phyloP scores from a whole-genome alignment of 2,888 invertebrate genomes.

The Oeneis ivallda region DNA sequence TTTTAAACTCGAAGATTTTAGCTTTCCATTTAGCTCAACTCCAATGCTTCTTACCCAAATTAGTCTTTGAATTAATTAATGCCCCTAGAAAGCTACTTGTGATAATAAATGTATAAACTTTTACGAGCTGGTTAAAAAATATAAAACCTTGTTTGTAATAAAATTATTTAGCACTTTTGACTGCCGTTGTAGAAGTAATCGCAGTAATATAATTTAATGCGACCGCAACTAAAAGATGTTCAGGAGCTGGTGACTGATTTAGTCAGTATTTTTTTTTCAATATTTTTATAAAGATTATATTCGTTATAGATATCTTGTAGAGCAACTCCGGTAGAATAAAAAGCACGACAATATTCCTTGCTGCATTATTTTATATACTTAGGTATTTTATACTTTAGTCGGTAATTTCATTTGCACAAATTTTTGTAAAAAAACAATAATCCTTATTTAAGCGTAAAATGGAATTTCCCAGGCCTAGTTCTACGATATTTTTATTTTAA shows the following conservation, averaged over 20 bases:
- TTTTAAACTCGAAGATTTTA: not conserved
- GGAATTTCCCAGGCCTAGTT: too few relatives aligned
- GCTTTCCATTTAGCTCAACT: not conserved
- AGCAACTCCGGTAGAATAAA: too few relatives aligned
- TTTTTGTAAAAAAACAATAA: too few relatives aligned
- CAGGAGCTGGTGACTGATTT: not conserved
- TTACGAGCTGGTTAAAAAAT: conserved; percentile 32
- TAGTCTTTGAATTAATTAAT: conserved; percentile 12
- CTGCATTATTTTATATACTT: too few relatives aligned
- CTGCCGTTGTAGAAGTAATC: conserved; percentile 37
- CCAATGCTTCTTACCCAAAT: not conserved
- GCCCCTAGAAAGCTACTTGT: conserved; percentile 26
- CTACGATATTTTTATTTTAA: too few relatives aligned
- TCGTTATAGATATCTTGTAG: too few relatives aligned
- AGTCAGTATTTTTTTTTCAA: not conserved
- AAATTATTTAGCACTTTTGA: conserved; percentile 35
- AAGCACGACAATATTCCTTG: too few relatives aligned
- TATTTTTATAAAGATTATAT: too few relatives aligned
- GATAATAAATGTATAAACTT: conserved; percentile 25
- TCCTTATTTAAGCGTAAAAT: too few relatives aligned
- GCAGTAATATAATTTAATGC: conserved; percentile 38
- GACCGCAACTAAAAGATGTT: conserved; percentile 36
- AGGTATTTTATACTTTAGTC: too few relatives aligned
- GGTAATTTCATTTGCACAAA: too few relatives aligned
- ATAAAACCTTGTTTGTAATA: conserved; percentile 30